A percentile compares a stretch with the other conserved stretches of the same genome.
phyloP scores from a whole-genome alignment of 2,888 invertebrate species.

The Hermaeophaga mercurialis region DNA sequence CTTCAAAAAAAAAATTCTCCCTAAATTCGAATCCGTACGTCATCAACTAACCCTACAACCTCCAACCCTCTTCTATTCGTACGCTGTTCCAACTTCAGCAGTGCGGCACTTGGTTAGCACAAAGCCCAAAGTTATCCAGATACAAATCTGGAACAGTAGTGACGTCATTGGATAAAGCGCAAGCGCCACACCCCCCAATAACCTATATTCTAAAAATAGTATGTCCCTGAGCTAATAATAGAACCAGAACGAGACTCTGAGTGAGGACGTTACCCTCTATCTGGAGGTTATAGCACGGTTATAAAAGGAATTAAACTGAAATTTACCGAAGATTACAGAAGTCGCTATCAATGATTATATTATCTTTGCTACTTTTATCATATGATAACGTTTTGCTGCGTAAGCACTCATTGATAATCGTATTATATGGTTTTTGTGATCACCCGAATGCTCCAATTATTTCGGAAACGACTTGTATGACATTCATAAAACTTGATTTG shows the following conservation, averaged over 20 bases:
- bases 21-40: conserved; percentile 1
- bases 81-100: conserved; percentile 28
- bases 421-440: too few relatives aligned
- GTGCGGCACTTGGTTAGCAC: conserved; percentile 36
- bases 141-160: conserved; percentile 52
- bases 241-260: conserved; percentile 52
- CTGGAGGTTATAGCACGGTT: neutral
- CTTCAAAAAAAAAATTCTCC: neutral
- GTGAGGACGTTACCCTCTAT: conserved; percentile 37
- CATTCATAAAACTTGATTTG: too few relatives aligned
- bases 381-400: too few relatives aligned
- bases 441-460: too few relatives aligned
- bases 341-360: too few relatives aligned
- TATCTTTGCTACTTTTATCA: too few relatives aligned
- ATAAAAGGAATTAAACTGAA: too few relatives aligned
- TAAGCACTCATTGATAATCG: too few relatives aligned
- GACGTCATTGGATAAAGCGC: conserved; percentile 57
- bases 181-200: conserved; percentile 51
- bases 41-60: neutral
- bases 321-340: too few relatives aligned
- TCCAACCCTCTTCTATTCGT: neutral
- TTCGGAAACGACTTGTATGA: too few relatives aligned
- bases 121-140: conserved; percentile 32
- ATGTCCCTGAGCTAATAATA: conserved; percentile 59
- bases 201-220: conserved; percentile 59